A percentile compares a stretch with the other conserved stretches of the same genome.
Conservation (phyloP, 1,140 invertebrate species). For the Plodia interpunctella region DNA sequence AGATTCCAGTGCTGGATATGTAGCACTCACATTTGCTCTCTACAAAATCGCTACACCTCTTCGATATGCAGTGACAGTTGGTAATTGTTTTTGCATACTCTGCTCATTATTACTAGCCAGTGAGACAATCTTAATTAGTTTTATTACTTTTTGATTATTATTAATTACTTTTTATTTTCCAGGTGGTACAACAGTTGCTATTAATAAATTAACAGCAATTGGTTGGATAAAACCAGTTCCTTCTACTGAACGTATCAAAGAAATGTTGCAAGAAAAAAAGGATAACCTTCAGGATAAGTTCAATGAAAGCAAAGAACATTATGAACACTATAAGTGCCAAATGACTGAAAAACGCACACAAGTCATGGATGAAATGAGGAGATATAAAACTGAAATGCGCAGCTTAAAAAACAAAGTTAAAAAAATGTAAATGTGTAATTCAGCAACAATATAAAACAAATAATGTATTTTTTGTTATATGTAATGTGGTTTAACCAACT, state of each 20-base stretch:
- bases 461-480: conserved; percentile 2
- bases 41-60: conserved; percentile 95
- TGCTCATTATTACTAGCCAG: no score
- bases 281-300: conserved; percentile 75
- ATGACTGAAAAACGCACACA: conserved; percentile 61
- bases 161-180: conserved; percentile 78
- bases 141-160: no score
- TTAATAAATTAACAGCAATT: conserved; percentile 81
- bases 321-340: conserved; percentile 63
- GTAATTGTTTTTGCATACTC: conserved; percentile 66
- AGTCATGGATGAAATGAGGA: conserved; percentile 73
- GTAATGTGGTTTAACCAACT: conserved; percentile 7
- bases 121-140: no score
- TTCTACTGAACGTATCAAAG: conserved; percentile 78
- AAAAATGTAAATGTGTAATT: conserved; percentile 46
- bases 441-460: no score
- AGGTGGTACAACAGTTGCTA: conserved; percentile 84
- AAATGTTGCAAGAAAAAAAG: conserved; percentile 79
- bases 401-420: conserved; percentile 71
- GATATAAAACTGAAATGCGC: conserved; percentile 72
- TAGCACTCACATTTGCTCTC: conserved; percentile 91
- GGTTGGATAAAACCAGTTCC: conserved; percentile 85
- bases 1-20: conserved; percentile 89
- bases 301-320: conserved; percentile 71
- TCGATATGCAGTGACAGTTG: conserved; percentile 93